Conservation (phyloP, 2,888 invertebrate species). For the Nysson spinosus region DNA sequence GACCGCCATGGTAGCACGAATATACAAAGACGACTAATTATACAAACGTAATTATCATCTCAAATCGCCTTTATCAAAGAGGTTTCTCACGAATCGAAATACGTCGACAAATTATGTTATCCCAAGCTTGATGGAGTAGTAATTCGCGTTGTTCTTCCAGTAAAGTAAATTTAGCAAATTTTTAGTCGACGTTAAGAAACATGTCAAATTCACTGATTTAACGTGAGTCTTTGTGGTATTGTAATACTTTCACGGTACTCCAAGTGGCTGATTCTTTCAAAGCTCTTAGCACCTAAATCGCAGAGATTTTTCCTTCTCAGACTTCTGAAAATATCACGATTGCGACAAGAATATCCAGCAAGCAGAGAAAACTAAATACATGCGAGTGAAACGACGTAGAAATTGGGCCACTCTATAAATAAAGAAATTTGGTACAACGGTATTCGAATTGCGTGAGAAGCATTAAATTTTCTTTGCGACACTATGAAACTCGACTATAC, state of each 20-base stretch:
- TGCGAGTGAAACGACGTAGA: slow-evolving; percentile 44
- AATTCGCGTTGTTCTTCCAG: no score
- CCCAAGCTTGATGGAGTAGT: no score
- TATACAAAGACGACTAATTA: neutral
- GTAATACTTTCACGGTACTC: no score
- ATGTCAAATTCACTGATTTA: no score
- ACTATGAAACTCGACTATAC: no score
- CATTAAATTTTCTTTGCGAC: neutral
- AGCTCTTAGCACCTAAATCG: neutral
- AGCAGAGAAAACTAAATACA: slow-evolving; percentile 44
- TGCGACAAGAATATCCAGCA: slow-evolving; percentile 51
- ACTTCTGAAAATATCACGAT: slow-evolving; percentile 39
- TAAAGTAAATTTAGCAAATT: no score
- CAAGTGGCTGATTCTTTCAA: no score
- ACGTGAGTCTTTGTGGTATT: no score
- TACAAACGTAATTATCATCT: slow-evolving; percentile 1
- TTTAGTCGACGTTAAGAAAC: no score
- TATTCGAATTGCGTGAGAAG: slow-evolving; percentile 7
- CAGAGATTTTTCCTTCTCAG: slow-evolving; percentile 8
- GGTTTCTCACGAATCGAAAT: no score
- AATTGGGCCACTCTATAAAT: slow-evolving; percentile 66
- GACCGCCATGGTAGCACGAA: neutral
- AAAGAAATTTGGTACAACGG: slow-evolving; percentile 49
- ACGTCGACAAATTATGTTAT: slow-evolving; percentile 1
- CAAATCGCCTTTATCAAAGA: no score